Evolutionary conservation across 2,797 vertebrate genomes (phyloP).

Genomic region (Lophura swinhoii): DNA sequence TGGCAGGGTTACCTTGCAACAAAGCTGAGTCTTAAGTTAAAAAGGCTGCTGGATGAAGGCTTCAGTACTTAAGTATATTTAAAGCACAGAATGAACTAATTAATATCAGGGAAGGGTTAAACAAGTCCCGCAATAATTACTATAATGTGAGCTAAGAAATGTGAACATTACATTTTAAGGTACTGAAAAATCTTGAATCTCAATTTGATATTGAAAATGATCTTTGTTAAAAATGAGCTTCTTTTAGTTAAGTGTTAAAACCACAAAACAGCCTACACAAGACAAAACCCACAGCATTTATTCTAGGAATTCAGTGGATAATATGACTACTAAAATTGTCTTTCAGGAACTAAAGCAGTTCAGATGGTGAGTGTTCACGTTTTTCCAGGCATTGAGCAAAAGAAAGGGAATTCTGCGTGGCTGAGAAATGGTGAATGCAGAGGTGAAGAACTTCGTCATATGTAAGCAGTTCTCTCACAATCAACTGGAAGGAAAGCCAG

Average conservation of each 20-base stretch:
- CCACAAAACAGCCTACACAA: background rate
- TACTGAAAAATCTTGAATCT: background rate
- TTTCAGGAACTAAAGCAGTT: background rate
- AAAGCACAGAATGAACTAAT: background rate
- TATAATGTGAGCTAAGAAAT: background rate
- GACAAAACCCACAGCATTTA: background rate
- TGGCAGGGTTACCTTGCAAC: conserved; percentile 49
- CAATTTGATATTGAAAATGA: background rate
- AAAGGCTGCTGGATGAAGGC: background rate
- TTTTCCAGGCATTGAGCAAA: background rate
- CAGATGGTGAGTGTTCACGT: background rate
- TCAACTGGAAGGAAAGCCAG: background rate
- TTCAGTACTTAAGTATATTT: background rate
- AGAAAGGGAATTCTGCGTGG: background rate
- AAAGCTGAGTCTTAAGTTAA: background rate
- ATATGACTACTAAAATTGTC: background rate
- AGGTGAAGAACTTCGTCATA: background rate
- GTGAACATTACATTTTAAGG: background rate
- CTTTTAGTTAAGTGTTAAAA: background rate
- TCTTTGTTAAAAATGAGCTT: background rate
- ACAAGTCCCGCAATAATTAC: background rate
- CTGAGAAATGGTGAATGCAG: background rate
- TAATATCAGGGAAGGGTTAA: background rate
- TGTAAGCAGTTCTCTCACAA: background rate
- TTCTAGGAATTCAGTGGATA: background rate